Evolutionary conservation across 2,113 vertebrate genomes (phyloP).

Genomic region (Pitta sordida): DNA sequence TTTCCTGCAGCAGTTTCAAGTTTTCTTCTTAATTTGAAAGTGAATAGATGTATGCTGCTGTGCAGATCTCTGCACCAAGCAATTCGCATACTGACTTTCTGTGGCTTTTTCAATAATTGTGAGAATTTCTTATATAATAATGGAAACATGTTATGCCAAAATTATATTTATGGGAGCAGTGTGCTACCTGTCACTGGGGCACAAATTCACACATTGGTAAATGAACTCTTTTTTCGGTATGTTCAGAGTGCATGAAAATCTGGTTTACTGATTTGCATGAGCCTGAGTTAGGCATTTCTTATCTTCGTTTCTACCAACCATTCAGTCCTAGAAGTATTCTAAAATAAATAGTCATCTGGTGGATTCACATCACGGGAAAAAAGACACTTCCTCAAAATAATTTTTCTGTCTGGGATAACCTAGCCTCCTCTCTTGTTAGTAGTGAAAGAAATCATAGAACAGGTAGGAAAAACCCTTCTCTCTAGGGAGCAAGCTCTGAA

Average conservation of each 20-base stretch:
- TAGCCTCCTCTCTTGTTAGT: neutral
- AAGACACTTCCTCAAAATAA: neutral
- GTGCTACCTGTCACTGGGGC: neutral
- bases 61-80: neutral
- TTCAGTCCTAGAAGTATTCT: neutral
- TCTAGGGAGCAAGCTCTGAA: neutral
- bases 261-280: neutral
- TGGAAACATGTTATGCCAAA: neutral
- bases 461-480: neutral
- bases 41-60: neutral
- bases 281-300: neutral
- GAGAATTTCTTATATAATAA: neutral
- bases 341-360: neutral
- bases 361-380: neutral
- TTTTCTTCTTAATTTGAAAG: neutral
- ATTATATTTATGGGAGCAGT: neutral
- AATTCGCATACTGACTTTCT: neutral
- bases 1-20: neutral
- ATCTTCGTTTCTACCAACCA: neutral
- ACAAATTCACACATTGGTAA: neutral
- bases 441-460: neutral
- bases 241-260: neutral
- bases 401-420: neutral
- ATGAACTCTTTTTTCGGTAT: neutral
- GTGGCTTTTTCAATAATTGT: neutral